A percentile compares a stretch with the other conserved stretches of the same genome.
Conservation (phyloP, 92 coral and sea anemone genomes). For the Montipora capitata region DNA sequence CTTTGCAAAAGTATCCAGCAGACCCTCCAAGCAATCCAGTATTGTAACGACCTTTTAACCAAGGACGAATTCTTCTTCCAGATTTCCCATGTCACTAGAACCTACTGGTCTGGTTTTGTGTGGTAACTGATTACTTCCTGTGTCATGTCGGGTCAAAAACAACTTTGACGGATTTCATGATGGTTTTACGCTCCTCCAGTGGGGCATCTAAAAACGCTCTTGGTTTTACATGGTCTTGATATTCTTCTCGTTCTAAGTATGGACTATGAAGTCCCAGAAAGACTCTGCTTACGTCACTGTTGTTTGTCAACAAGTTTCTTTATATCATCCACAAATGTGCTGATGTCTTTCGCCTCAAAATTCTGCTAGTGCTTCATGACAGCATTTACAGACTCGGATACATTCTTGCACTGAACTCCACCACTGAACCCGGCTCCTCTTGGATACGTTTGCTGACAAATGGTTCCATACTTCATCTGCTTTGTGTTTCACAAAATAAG, state of each 20-base stretch:
- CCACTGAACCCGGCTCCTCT: too few relatives aligned
- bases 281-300: neutral
- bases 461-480: too few relatives aligned
- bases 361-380: slow-evolving; percentile 63
- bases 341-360: slow-evolving; percentile 61
- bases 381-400: slow-evolving; percentile 49
- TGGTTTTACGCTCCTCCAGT: neutral
- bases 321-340: slow-evolving; percentile 61
- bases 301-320: slow-evolving; percentile 49
- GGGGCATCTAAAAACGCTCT: too few relatives aligned
- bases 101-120: slow-evolving; percentile 10
- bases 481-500: too few relatives aligned
- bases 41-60: neutral
- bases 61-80: neutral
- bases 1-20: slow-evolving; percentile 13
- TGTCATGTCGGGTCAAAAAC: slow-evolving; percentile 46
- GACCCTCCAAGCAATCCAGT: slow-evolving; percentile 5
- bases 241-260: too few relatives aligned
- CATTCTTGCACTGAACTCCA: slow-evolving; percentile 32
- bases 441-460: too few relatives aligned
- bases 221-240: too few relatives aligned
- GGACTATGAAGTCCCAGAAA: too few relatives aligned
- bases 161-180: slow-evolving; percentile 25
- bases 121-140: slow-evolving; percentile 32
- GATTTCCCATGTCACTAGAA: neutral